Conservation (phyloP, 2,113 vertebrate genomes). For the Candoia aspera region DNA sequence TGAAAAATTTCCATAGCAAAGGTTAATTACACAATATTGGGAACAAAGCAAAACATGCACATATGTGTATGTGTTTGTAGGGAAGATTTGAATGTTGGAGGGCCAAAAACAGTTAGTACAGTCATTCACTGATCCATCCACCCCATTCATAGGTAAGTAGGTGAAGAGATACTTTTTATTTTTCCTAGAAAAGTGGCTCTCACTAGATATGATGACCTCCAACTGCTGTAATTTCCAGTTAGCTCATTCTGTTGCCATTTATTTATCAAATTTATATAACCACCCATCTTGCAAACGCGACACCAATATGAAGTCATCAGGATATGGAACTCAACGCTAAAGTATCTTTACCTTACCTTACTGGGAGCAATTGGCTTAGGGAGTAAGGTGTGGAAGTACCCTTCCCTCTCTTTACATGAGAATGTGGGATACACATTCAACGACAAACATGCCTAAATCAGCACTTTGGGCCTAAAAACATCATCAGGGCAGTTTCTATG, state of each 20-base stretch:
- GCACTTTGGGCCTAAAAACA: background rate
- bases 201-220: background rate
- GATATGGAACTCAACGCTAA: background rate
- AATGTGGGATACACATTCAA: background rate
- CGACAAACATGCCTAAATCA: background rate
- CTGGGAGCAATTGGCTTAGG: background rate
- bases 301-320: background rate
- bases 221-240: background rate
- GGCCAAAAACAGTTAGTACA: background rate
- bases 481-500: background rate
- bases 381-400: background rate
- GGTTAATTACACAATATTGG: background rate
- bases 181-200: background rate
- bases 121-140: background rate
- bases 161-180: background rate
- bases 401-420: background rate
- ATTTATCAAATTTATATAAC: background rate
- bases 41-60: background rate
- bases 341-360: background rate
- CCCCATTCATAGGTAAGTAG: background rate
- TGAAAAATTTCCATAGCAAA: background rate
- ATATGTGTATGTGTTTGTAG: background rate
- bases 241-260: background rate
- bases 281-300: background rate
- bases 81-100: background rate